Percentiles rank a stretch among this genome's conserved stretches.
Conservation (phyloP, 2,797 vertebrate genomes). For the Echiichthys vipera region DNA sequence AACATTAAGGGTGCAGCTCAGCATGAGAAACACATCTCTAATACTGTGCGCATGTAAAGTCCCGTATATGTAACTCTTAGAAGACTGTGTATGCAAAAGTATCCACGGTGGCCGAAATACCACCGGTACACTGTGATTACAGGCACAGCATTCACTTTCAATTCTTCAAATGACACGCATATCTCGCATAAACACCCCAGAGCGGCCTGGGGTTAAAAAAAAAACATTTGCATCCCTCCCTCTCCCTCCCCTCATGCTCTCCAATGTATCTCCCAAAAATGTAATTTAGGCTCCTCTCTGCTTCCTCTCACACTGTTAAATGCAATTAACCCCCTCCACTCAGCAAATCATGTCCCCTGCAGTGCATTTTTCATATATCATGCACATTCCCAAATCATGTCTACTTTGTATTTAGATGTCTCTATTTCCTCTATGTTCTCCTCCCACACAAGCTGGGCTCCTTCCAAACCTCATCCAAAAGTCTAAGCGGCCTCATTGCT, state of each 20-base stretch:
- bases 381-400: slow-evolving; percentile 43
- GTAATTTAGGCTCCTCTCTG: slow-evolving; percentile 20
- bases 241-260: neutral
- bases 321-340: slow-evolving; percentile 37
- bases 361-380: slow-evolving; percentile 16
- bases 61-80: neutral
- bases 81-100: neutral
- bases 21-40: neutral
- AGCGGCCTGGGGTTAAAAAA: neutral
- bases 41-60: neutral
- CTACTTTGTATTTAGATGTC: slow-evolving; percentile 21
- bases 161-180: neutral
- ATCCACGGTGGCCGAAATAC: neutral
- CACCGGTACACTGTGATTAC: neutral
- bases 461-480: slow-evolving; percentile 3
- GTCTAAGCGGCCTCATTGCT: slow-evolving; percentile 15
- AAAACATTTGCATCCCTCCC: neutral
- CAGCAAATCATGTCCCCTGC: slow-evolving; percentile 40
- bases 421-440: slow-evolving; percentile 4
- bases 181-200: neutral
- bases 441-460: neutral
- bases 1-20: neutral
- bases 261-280: slow-evolving; percentile 32
- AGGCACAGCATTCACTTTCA: neutral
- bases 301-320: slow-evolving; percentile 35